Conservation (phyloP, 2,113 vertebrate species). For the Gorsachius goisagi region DNA sequence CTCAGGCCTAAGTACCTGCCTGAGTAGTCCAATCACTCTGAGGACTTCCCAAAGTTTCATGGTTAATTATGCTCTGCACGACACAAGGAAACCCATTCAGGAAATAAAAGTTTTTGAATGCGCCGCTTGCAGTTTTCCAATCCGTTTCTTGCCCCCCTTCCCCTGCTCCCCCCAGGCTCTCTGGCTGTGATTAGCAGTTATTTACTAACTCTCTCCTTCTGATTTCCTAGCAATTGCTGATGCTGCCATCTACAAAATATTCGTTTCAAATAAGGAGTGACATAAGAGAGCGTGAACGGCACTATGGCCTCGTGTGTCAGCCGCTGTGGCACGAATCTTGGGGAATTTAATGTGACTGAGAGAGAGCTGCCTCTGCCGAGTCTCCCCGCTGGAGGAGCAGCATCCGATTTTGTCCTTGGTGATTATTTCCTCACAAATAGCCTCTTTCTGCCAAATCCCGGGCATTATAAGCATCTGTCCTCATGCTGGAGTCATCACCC, state of each 20-base stretch:
- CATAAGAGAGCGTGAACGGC: not conserved
- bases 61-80: constrained; percentile 29
- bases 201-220: constrained; percentile 11
- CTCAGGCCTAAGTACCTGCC: not conserved
- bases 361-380: not conserved
- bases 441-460: not conserved
- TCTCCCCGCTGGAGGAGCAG: not conserved
- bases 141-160: not conserved
- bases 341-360: not conserved
- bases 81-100: constrained; percentile 8
- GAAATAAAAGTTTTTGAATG: constrained; percentile 28
- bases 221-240: constrained; percentile 30
- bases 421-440: constrained; percentile 6
- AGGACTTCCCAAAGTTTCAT: not conserved
- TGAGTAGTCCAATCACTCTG: constrained; percentile 31
- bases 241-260: constrained; percentile 27
- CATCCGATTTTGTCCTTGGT: not conserved
- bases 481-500: not conserved
- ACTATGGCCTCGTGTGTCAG: not conserved
- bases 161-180: not conserved
- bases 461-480: not conserved
- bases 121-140: not conserved
- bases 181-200: constrained; percentile 16
- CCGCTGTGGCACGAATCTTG: not conserved
- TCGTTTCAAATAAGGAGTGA: constrained; percentile 29